Evolutionary conservation across 2,113 vertebrate genomes (phyloP).

Genomic region (Petaurus breviceps): DNA sequence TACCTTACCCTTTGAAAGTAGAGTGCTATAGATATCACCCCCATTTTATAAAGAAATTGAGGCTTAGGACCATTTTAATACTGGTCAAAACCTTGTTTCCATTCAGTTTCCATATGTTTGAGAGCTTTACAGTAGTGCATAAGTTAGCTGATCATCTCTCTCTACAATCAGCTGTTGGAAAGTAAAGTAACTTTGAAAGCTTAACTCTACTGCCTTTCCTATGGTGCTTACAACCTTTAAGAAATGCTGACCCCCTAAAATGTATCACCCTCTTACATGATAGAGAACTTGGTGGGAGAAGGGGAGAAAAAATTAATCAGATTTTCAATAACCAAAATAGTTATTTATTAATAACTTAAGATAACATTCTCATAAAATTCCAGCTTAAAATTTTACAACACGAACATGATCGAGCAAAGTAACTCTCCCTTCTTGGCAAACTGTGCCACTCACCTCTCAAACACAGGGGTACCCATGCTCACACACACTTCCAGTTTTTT

Average conservation of each 20-base stretch:
- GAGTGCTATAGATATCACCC: neutral
- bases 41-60: neutral
- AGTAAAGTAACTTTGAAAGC: neutral
- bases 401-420: slow-evolving; percentile 76
- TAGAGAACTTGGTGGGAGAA: neutral
- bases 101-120: neutral
- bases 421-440: slow-evolving; percentile 85
- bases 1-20: neutral
- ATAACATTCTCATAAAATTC: slow-evolving; percentile 96
- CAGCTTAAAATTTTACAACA: slow-evolving; percentile 85
- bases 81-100: neutral
- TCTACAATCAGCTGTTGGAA: neutral
- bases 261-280: neutral
- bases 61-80: neutral
- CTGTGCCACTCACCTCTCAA: slow-evolving; percentile 81
- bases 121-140: neutral
- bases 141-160: neutral
- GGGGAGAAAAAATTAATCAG: slow-evolving; percentile 62
- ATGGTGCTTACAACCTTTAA: neutral
- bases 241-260: neutral
- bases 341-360: slow-evolving; percentile 99
- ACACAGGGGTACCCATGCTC: slow-evolving; percentile 77
- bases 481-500: slow-evolving; percentile 87
- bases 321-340: slow-evolving; percentile 97
- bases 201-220: neutral